Percentiles rank a stretch among this genome's conserved stretches.
Evolutionary conservation across 2,113 vertebrate genomes (phyloP).

Genomic region (Tychaedon coryphoeus): DNA sequence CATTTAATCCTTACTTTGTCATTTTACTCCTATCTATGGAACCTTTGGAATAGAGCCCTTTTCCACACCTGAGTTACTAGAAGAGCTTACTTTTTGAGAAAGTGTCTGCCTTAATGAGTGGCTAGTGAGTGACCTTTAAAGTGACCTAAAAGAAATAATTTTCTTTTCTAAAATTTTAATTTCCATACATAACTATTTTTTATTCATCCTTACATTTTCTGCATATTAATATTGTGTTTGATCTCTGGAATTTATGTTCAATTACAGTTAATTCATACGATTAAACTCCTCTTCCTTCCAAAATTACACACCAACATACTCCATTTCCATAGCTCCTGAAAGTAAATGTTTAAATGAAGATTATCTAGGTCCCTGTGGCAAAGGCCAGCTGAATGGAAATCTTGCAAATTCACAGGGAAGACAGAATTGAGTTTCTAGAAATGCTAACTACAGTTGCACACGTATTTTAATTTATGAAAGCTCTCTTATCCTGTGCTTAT

Average conservation of each 20-base stretch:
- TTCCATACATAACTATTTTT: neutral
- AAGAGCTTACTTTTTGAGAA: neutral
- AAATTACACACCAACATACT: neutral
- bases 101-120: neutral
- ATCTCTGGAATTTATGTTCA: neutral
- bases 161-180: neutral
- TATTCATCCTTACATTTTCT: neutral
- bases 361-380: neutral
- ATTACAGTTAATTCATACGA: neutral
- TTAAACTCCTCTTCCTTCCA: neutral
- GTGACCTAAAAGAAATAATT: neutral
- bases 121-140: neutral
- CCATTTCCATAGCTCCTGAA: neutral
- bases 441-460: neutral
- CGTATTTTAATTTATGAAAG: neutral
- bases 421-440: neutral
- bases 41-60: neutral
- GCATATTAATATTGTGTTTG: neutral
- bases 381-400: neutral
- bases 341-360: neutral
- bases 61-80: neutral
- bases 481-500: neutral
- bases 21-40: neutral
- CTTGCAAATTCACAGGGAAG: neutral
- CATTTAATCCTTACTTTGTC: neutral